A percentile compares a stretch with the other conserved stretches of the same genome.
Conservation (phyloP, 2,797 vertebrate genomes). For the Sandelia bainsii region DNA sequence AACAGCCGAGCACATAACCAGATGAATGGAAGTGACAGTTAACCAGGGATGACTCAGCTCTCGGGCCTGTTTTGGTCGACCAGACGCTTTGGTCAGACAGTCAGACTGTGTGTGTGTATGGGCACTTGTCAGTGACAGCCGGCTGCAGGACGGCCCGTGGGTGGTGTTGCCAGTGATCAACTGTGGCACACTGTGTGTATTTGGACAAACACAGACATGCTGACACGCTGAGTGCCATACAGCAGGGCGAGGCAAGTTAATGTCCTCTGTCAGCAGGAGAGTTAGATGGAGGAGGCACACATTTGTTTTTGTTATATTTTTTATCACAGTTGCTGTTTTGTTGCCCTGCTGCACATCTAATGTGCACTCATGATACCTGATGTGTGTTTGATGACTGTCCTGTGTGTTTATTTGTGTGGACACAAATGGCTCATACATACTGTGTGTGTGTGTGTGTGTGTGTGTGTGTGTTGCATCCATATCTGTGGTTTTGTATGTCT, state of each 20-base stretch:
- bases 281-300: slow-evolving; percentile 10
- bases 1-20: slow-evolving; percentile 16
- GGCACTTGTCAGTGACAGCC: slow-evolving; percentile 58
- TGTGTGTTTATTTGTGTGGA: background rate
- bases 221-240: slow-evolving; percentile 66
- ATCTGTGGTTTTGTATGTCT: slow-evolving; percentile 8
- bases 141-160: slow-evolving; percentile 61
- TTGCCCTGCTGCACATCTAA: background rate
- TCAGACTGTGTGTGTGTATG: slow-evolving; percentile 56
- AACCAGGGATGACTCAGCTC: slow-evolving; percentile 62
- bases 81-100: slow-evolving; percentile 70
- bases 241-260: slow-evolving; percentile 59
- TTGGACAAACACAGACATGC: slow-evolving; percentile 65
- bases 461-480: background rate
- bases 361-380: background rate
- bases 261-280: slow-evolving; percentile 69
- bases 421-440: background rate
- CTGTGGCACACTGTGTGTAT: slow-evolving; percentile 54
- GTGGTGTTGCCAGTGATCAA: slow-evolving; percentile 56
- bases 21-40: slow-evolving; percentile 60
- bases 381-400: slow-evolving; percentile 2
- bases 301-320: slow-evolving; percentile 9
- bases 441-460: no score
- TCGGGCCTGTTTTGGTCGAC: slow-evolving; percentile 47
- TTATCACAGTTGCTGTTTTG: background rate